Conservation (phyloP, 2,797 vertebrate species). For the Acipenser oxyrinchus region DNA sequence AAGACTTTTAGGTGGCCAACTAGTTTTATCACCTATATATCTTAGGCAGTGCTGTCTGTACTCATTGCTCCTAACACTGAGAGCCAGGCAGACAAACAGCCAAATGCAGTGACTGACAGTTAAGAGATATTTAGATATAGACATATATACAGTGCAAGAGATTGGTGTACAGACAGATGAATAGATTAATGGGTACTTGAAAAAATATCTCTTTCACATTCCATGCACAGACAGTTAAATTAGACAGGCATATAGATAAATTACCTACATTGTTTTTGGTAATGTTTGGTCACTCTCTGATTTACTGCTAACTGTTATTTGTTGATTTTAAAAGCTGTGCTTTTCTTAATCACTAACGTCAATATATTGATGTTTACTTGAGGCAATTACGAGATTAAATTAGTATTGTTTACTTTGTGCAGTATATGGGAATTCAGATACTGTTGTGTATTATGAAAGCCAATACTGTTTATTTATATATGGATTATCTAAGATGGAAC, state of each 20-base stretch:
- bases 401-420: constrained; percentile 42
- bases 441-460: too few relatives aligned
- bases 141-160: constrained; percentile 24
- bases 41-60: background rate
- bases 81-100: background rate
- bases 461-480: too few relatives aligned
- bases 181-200: constrained; percentile 27
- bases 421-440: constrained; percentile 33
- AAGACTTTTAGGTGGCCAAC: constrained; percentile 4
- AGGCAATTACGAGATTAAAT: constrained; percentile 48
- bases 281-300: constrained; percentile 58
- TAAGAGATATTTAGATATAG: background rate
- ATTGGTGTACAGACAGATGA: constrained; percentile 31
- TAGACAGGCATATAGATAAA: constrained; percentile 50
- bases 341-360: constrained; percentile 50
- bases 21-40: constrained; percentile 3
- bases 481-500: too few relatives aligned
- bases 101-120: background rate
- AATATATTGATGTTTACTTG: constrained; percentile 54
- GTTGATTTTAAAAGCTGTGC: constrained; percentile 50
- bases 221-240: too few relatives aligned
- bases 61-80: background rate
- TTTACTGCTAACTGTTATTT: constrained; percentile 48
- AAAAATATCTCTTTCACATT: constrained; percentile 6
- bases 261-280: constrained; percentile 48